Evolutionary conservation across 2,888 invertebrate genomes (phyloP).

Genomic region (Aphelenchoides bicaudatus): DNA sequence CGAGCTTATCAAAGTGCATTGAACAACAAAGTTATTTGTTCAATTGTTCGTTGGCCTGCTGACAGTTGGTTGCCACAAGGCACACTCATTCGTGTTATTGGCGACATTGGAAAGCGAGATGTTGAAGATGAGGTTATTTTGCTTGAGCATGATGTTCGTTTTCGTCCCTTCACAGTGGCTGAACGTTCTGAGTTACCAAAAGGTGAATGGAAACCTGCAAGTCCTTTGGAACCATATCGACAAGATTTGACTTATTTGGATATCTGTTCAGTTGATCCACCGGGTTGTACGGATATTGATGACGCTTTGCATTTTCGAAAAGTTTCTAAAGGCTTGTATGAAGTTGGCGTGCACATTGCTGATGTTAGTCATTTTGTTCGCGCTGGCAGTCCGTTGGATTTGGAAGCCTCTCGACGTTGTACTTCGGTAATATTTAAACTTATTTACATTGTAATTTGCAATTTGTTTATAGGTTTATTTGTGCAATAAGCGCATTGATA

Average conservation of each 20-base stretch:
- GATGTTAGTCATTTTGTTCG: conserved; percentile 95
- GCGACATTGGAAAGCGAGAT: conserved; percentile 83
- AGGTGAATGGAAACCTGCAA: conserved; percentile 53
- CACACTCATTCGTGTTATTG: conserved; percentile 88
- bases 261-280: conserved; percentile 68
- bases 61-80: conserved; percentile 63
- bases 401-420: conserved; percentile 84
- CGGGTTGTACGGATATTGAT: conserved; percentile 97
- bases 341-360: conserved; percentile 95
- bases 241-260: conserved; percentile 78
- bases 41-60: conserved; percentile 88
- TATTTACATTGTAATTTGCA: neutral
- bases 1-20: conserved; percentile 62
- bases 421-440: conserved; percentile 69
- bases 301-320: conserved; percentile 87
- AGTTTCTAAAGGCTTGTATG: conserved; percentile 72
- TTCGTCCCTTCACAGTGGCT: conserved; percentile 86
- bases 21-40: conserved; percentile 82
- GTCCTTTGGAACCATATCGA: conserved; percentile 63
- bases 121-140: conserved; percentile 80
- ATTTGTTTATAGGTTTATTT: conserved; percentile 73
- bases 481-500: conserved; percentile 73
- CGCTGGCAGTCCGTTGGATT: conserved; percentile 77
- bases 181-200: conserved; percentile 86
- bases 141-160: conserved; percentile 92